These are phyloP conservation scores for Papio anubis DNA, from an alignment of 2,113 vertebrate genomes.

Conservation along the genomic window DNA sequence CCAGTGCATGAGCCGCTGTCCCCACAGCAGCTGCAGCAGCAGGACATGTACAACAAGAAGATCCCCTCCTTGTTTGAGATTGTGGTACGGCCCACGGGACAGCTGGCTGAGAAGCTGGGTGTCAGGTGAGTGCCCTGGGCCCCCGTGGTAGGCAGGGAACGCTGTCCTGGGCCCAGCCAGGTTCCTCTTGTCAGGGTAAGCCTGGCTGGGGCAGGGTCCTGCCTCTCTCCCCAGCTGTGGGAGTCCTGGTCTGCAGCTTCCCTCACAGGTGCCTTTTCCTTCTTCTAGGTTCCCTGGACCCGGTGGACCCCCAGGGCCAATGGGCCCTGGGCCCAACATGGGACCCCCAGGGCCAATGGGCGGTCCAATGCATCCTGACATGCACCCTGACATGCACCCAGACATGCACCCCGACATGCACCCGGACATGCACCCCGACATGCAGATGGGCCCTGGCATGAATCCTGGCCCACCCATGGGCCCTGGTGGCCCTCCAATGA, in stretches of 20 bases:
- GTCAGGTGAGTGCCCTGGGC: slow-evolving; percentile 85
- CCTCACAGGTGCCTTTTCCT: slow-evolving; percentile 77
- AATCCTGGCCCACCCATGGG: slow-evolving; percentile 82
- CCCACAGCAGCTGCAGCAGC: slow-evolving; percentile 82
- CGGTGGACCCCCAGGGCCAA: slow-evolving; percentile 84
- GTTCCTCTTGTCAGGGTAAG: fast-evolving
- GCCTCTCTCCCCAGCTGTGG: neutral
- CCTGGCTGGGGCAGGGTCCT: fast-evolving
- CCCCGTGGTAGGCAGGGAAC: neutral
- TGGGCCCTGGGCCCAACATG: slow-evolving; percentile 79
- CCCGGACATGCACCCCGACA: slow-evolving; percentile 85
- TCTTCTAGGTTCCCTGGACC: slow-evolving; percentile 89
- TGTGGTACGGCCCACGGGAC: slow-evolving; percentile 94
- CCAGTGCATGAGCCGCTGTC: slow-evolving; percentile 80
- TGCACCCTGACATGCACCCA: slow-evolving; percentile 86
- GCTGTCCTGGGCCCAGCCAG: too few relatives aligned
- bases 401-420: slow-evolving; percentile 87
- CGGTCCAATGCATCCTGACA: slow-evolving; percentile 83
- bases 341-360: slow-evolving; percentile 83
- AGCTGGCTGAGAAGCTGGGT: slow-evolving; percentile 94
- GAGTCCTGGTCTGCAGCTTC: neutral
- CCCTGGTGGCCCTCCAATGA: slow-evolving; percentile 86
- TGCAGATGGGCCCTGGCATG: slow-evolving; percentile 85
- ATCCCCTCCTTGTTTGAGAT: slow-evolving; percentile 97
- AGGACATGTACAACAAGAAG: slow-evolving; percentile 88